Percentiles rank a stretch among this genome's conserved stretches.
phyloP scores from a whole-genome alignment of 2,113 vertebrate species.

The Tamias sibiricus region DNA sequence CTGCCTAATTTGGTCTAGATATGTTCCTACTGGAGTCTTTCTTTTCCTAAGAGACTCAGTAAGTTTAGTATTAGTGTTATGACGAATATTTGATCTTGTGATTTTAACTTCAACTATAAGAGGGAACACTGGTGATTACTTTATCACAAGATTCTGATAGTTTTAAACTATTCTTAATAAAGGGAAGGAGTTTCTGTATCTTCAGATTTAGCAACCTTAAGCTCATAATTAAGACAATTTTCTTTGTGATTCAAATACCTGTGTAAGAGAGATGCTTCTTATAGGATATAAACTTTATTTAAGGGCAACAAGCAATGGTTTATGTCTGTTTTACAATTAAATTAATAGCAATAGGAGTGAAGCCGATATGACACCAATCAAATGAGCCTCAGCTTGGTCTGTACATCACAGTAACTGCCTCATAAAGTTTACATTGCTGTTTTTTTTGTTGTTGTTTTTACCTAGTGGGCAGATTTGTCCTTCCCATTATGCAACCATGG shows the following conservation, averaged over 20 bases:
- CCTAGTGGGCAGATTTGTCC: constrained; percentile 95
- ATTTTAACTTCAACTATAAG: constrained; percentile 1
- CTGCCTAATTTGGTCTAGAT: not conserved
- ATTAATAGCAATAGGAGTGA: not conserved
- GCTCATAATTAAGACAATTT: not conserved
- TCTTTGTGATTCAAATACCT: not conserved
- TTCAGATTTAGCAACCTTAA: not conserved
- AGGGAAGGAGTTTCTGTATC: not conserved
- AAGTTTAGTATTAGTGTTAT: not conserved
- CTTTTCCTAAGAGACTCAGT: not conserved
- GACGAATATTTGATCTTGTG: not conserved
- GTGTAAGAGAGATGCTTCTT: not conserved
- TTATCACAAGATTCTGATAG: not conserved
- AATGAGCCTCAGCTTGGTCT: too few relatives aligned
- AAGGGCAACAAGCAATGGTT: not conserved
- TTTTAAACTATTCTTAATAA: constrained; percentile 16
- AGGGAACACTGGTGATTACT: not conserved
- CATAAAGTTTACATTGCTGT: not conserved
- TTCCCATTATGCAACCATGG: constrained; percentile 94
- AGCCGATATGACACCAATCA: not conserved
- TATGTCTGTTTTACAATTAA: not conserved
- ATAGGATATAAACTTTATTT: not conserved
- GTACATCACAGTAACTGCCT: not conserved
- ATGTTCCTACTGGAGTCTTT: not conserved
- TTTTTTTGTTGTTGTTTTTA: constrained; percentile 74